Conservation (phyloP, 2,797 vertebrate genomes). For the Sebastes minor region DNA sequence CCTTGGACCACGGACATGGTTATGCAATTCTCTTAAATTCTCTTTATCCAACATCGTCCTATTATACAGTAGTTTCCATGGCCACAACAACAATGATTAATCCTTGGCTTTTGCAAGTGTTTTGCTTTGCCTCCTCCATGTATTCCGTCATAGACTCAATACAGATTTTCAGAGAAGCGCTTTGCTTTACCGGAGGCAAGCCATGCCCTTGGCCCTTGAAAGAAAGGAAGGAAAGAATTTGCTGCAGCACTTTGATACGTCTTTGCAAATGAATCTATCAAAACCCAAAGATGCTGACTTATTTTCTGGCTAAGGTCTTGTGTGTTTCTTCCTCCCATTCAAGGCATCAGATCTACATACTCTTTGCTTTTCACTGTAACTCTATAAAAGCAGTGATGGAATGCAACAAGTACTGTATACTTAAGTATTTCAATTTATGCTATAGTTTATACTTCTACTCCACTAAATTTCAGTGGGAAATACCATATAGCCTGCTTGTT, state of each 20-base stretch:
- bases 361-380: neutral
- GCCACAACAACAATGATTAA: constrained; percentile 18
- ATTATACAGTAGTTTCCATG: constrained; percentile 39
- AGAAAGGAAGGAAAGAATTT: neutral
- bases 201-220: neutral
- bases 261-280: neutral
- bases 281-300: neutral
- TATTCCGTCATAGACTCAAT: neutral
- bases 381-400: neutral
- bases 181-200: neutral
- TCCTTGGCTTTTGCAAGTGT: constrained; percentile 15
- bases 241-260: neutral
- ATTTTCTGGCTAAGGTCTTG: neutral
- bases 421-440: neutral
- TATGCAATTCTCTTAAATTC: constrained; percentile 41
- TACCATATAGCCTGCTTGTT: neutral
- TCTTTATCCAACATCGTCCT: neutral
- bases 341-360: neutral
- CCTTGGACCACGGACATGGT: neutral
- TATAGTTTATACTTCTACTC: neutral
- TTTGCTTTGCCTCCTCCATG: neutral
- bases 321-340: neutral
- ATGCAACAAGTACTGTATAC: neutral
- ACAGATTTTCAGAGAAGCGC: neutral
- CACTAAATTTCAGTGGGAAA: neutral